These are phyloP conservation scores for Calosoma granatense DNA, from an alignment of 1,140 invertebrate species.

Conservation along the genomic window DNA sequence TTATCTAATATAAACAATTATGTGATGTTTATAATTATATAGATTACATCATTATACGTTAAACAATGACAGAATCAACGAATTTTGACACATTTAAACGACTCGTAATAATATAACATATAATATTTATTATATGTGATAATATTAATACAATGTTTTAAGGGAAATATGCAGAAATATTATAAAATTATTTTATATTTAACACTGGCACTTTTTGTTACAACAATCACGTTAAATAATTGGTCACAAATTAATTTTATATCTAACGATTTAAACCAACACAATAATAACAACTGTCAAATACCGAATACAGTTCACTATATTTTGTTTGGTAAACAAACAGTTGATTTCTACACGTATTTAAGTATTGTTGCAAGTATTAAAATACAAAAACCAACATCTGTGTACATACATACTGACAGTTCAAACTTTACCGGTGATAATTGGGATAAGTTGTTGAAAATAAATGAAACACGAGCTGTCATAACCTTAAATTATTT, in stretches of 20 bases:
- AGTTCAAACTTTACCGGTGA: constrained; percentile 17
- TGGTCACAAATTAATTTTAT: not conserved
- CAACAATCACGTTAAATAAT: not conserved
- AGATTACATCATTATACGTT: too few species aligned
- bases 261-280: not conserved
- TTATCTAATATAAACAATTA: too few species aligned
- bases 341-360: constrained; percentile 23
- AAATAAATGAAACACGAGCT: constrained; percentile 12
- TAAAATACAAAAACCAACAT: constrained; percentile 23
- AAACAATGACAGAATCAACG: too few species aligned
- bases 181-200: not conserved
- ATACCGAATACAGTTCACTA: constrained; percentile 30
- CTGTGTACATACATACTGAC: constrained; percentile 24
- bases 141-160: too few species aligned
- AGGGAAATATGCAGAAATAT: not conserved
- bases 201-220: not conserved
- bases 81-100: too few species aligned
- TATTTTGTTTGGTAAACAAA: constrained; percentile 21
- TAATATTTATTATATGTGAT: too few species aligned
- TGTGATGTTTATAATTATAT: too few species aligned
- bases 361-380: constrained; percentile 23
- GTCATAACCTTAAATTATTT: constrained; percentile 16
- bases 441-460: constrained; percentile 23
- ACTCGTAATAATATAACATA: too few species aligned
- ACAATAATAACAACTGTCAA: not conserved